phyloP scores from a whole-genome alignment of 1,140 invertebrate genomes.

The Tigriopus japonicus region DNA sequence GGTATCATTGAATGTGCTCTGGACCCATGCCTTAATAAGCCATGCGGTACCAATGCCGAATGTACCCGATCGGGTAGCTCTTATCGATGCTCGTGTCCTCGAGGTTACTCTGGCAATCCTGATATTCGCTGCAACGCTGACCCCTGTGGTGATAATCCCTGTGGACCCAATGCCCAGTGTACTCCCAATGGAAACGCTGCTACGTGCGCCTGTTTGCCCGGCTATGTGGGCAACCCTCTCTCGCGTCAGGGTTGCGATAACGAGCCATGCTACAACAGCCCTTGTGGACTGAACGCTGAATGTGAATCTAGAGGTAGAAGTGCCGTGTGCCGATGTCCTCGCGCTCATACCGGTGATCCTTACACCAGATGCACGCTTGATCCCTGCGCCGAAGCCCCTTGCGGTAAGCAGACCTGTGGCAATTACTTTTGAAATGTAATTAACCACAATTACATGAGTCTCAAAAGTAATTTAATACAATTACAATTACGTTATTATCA shows the following conservation, averaged over 20 bases:
- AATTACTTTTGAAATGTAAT: too few relatives aligned
- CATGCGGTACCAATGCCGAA: conserved; percentile 27
- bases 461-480: too few relatives aligned
- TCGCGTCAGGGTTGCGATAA: conserved; percentile 41
- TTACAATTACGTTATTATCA: too few relatives aligned
- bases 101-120: conserved; percentile 39
- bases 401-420: conserved; percentile 16
- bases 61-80: not conserved
- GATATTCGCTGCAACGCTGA: conserved; percentile 31
- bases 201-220: conserved; percentile 61
- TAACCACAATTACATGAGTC: too few relatives aligned
- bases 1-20: conserved; percentile 38
- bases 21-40: conserved; percentile 17
- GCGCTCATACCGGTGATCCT: conserved; percentile 44
- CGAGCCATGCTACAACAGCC: conserved; percentile 41
- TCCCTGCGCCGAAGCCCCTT: conserved; percentile 18
- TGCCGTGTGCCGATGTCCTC: conserved; percentile 23
- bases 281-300: conserved; percentile 25
- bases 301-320: conserved; percentile 28
- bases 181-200: conserved; percentile 31
- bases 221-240: conserved; percentile 60
- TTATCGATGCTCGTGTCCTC: conserved; percentile 15
- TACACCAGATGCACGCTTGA: conserved; percentile 32
- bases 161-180: conserved; percentile 65
- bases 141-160: conserved; percentile 35